phyloP scores from a whole-genome alignment of 2,113 vertebrate species.

The Cyprinodon variegatus region DNA sequence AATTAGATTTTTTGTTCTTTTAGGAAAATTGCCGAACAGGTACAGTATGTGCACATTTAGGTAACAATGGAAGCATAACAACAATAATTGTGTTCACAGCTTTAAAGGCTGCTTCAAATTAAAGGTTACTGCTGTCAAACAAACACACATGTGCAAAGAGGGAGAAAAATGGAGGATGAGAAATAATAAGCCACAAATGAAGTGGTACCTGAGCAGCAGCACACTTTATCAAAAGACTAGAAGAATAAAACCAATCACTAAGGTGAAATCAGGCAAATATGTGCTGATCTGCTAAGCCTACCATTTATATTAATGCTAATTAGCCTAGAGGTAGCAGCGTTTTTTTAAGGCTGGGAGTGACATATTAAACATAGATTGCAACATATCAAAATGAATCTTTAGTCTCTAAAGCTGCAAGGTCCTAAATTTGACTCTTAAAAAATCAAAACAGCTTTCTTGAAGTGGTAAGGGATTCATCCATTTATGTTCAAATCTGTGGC shows the following conservation, averaged over 20 bases:
- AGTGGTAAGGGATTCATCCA: not conserved
- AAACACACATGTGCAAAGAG: conserved; percentile 2
- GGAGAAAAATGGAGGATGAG: not conserved
- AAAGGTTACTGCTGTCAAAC: conserved; percentile 5
- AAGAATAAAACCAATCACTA: conserved; percentile 9
- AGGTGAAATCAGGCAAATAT: not conserved
- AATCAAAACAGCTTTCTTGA: not conserved
- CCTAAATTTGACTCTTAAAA: not conserved
- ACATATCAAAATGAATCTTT: not conserved
- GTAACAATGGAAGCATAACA: conserved; percentile 17
- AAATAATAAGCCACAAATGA: not conserved
- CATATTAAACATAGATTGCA: not conserved
- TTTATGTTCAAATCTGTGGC: not conserved
- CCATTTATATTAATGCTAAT: conserved; percentile 1
- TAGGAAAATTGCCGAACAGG: conserved; percentile 14
- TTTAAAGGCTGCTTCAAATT: conserved; percentile 19
- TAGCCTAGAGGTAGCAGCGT: conserved; percentile 6
- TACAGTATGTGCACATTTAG: not conserved
- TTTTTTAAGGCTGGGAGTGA: not conserved
- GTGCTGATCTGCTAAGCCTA: not conserved
- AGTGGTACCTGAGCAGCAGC: not conserved
- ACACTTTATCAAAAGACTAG: not conserved
- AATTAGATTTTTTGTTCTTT: not conserved
- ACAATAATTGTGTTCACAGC: conserved; percentile 1
- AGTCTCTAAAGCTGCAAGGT: not conserved